Conservation (phyloP, 2,113 vertebrate species). For the Poeciliopsis prolifica region DNA sequence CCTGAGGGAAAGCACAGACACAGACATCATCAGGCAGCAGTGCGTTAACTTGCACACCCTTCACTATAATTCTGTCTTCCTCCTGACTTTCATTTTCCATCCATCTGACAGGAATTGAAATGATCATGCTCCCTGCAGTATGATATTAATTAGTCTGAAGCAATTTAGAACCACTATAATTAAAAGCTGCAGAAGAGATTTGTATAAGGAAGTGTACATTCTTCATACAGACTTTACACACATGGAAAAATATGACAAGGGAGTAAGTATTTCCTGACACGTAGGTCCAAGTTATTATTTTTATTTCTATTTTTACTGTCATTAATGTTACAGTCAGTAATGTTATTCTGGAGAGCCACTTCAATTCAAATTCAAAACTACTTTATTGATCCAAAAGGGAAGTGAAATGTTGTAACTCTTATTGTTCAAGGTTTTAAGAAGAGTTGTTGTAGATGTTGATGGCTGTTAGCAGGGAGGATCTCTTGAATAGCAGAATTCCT, state of each 20-base stretch:
- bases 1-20: conserved; percentile 30
- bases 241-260: conserved; percentile 29
- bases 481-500: not conserved
- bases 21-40: conserved; percentile 19
- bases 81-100: conserved; percentile 34
- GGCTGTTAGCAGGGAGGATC: too few species aligned
- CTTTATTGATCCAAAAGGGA: too few species aligned
- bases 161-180: conserved; percentile 46
- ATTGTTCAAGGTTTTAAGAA: not conserved
- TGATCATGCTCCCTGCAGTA: conserved; percentile 31
- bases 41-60: conserved; percentile 16
- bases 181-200: conserved; percentile 35
- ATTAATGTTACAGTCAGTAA: conserved; percentile 51
- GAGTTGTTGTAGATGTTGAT: too few species aligned
- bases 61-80: conserved; percentile 26
- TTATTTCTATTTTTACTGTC: conserved; percentile 12
- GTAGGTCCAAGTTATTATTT: conserved; percentile 22
- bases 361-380: not conserved
- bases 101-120: conserved; percentile 57
- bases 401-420: not conserved
- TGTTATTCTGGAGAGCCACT: conserved; percentile 24
- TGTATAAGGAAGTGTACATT: conserved; percentile 7
- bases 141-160: conserved; percentile 45
- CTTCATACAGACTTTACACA: conserved; percentile 34
- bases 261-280: conserved; percentile 35